Evolutionary conservation across 1,140 invertebrate genomes (phyloP), one percentile per base, ranked within the genome.

Genomic region (Tribolium madens): DNA sequence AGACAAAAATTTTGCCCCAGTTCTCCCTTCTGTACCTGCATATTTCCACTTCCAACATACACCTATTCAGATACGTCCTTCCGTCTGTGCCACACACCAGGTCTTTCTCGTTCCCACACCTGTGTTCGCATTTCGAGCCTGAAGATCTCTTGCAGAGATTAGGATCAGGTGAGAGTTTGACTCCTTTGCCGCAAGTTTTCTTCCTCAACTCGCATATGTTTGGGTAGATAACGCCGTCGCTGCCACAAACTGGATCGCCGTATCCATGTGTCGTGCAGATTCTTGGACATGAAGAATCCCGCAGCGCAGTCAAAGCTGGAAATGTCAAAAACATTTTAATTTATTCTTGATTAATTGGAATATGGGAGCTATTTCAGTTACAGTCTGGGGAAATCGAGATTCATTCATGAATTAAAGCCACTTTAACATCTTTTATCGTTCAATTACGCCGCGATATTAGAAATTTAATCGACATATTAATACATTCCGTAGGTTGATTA

Each of bases 191-290:
- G 84, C 96, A 97, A 75, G 95, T 96, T 86, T 96, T 94, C 87
- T 95, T 95, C 86, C 92, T 91, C 93, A 98, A 93, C 87, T 97
- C 94, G 84, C 97, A 98, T 21, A 94, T 90, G 76, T 94, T 97
- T 13, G 93, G 91, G 86, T 97, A 97, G 79, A 96, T 96, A 81
- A 93, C 87, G 12, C 92, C 93, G 82, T 98, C 96, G 64, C 91
- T 92, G 69, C 94, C 95, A 85, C 96, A 97, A 9, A 97, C 95
- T 1, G 94, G 95, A 60, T 95, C 93, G 0, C 92, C 91, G 42
- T 90, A 90, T 15, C 87, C 87, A 15, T 91, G 89, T 50, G 92
- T 89, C 0, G 92, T 92, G 84, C 94, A 95, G 82, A 95, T 94
- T 48, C 94, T 88, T 0, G 94, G 94, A 85, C 93, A 95, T 6